A percentile compares a stretch with the other conserved stretches of the same genome.
Conservation (phyloP, 2,797 vertebrate species). For the Lacerta bilineata region DNA sequence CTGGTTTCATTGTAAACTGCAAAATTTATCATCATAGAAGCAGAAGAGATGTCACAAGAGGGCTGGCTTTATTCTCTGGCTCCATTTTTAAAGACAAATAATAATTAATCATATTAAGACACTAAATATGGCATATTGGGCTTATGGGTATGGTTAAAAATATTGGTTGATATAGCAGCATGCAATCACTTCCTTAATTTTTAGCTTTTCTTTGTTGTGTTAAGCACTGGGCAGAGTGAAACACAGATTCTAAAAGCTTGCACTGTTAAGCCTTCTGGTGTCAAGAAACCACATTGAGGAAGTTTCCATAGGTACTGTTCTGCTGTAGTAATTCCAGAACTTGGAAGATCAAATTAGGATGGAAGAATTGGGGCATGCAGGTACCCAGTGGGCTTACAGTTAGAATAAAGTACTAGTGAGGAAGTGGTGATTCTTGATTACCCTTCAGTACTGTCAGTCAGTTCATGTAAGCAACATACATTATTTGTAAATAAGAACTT, state of each 20-base stretch:
- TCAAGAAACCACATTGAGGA: not conserved
- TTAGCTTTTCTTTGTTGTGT: slow-evolving; percentile 31
- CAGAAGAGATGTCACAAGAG: not conserved
- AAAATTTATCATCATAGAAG: not conserved
- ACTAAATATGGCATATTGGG: slow-evolving; percentile 48
- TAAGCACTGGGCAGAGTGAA: not conserved
- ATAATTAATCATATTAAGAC: slow-evolving; percentile 37
- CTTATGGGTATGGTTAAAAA: slow-evolving; percentile 50
- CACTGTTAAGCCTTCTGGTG: not conserved
- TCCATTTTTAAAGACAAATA: slow-evolving; percentile 26
- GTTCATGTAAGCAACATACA: not conserved
- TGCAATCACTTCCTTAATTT: slow-evolving; percentile 59
- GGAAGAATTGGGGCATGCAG: not conserved
- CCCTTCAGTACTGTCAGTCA: not conserved
- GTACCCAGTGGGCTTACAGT: not conserved
- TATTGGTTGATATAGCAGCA: slow-evolving; percentile 24
- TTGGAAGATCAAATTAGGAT: not conserved
- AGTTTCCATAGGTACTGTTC: not conserved
- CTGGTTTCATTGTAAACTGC: not conserved
- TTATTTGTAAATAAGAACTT: not conserved
- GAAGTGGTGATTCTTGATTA: not conserved
- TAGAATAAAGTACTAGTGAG: not conserved
- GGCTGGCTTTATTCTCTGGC: slow-evolving; percentile 44
- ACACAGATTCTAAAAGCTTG: not conserved
- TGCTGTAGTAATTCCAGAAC: not conserved